Percentiles rank a stretch among this genome's conserved stretches.
These are phyloP conservation scores for Crocidura indochinensis DNA, from an alignment of 2,797 vertebrate genomes.

Conservation along the genomic window DNA sequence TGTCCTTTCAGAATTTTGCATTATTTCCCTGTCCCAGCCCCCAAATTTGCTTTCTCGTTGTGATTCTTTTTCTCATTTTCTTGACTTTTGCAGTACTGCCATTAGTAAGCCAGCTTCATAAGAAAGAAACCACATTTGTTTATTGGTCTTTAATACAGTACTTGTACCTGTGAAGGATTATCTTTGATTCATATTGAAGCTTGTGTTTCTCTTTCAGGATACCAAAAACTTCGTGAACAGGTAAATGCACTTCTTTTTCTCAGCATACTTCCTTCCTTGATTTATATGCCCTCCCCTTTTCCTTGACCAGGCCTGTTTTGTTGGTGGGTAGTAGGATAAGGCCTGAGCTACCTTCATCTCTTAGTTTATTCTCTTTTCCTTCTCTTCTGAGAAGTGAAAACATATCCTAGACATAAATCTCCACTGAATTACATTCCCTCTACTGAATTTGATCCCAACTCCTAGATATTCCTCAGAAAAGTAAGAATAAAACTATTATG, in stretches of 20 bases:
- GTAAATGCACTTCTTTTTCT: conserved; percentile 57
- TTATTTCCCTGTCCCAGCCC: neutral
- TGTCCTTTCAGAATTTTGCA: neutral
- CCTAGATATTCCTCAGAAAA: neutral
- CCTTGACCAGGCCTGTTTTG: too few relatives aligned
- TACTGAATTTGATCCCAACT: neutral
- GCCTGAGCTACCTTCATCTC: neutral
- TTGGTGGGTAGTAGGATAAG: neutral
- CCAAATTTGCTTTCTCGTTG: neutral
- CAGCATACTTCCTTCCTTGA: fast-evolving
- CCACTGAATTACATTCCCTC: neutral
- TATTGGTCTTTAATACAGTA: neutral
- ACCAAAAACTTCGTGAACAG: conserved; percentile 81
- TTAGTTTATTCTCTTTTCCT: neutral
- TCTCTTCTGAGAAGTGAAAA: neutral
- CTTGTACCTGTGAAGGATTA: neutral
- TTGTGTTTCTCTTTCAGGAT: conserved; percentile 74
- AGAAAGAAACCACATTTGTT: neutral
- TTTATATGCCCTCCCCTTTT: neutral
- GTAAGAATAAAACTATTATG: too few relatives aligned
- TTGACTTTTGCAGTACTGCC: conserved; percentile 22
- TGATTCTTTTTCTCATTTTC: neutral
- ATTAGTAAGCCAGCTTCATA: neutral
- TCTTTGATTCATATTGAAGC: conserved; percentile 4
- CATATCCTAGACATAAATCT: neutral